Evolutionary conservation across 2,888 invertebrate genomes (phyloP).

Genomic region (Ypsolopha scabrella): DNA sequence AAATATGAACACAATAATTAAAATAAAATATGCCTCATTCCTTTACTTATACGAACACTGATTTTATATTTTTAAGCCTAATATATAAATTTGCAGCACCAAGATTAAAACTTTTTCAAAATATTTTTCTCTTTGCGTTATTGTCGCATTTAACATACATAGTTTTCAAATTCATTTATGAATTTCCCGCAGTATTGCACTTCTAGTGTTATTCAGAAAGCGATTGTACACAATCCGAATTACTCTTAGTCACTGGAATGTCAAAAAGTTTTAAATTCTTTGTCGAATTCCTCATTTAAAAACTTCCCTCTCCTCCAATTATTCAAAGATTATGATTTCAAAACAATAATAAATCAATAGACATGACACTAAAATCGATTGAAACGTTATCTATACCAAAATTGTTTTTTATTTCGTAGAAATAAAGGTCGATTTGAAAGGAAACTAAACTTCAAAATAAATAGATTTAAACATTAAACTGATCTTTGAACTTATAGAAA

Average conservation of each 20-base stretch:
- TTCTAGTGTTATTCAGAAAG: slow-evolving; percentile 3
- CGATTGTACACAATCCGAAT: neutral
- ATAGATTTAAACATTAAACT: slow-evolving; percentile 56
- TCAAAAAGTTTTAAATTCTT: neutral
- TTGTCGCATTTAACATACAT: slow-evolving; percentile 61
- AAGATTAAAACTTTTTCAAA: slow-evolving; percentile 59
- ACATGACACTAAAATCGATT: neutral
- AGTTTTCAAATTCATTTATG: slow-evolving; percentile 54
- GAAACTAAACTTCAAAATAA: slow-evolving; percentile 2
- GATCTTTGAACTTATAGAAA: slow-evolving; percentile 70
- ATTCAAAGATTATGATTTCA: neutral
- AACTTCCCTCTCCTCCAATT: neutral
- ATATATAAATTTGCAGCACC: slow-evolving; percentile 71
- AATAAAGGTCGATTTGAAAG: neutral
- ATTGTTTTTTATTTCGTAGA: neutral
- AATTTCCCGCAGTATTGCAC: slow-evolving; percentile 60
- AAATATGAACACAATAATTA: slow-evolving; percentile 65
- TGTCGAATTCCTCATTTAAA: neutral
- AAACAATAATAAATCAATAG: neutral
- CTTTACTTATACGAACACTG: slow-evolving; percentile 63
- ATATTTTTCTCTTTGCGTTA: slow-evolving; percentile 66
- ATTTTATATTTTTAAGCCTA: slow-evolving; percentile 66
- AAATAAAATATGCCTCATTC: slow-evolving; percentile 64
- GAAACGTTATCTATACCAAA: neutral
- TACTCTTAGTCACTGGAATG: slow-evolving; percentile 6